Conservation (phyloP, 2,797 vertebrate genomes). For the Megalops cyprinoides region DNA sequence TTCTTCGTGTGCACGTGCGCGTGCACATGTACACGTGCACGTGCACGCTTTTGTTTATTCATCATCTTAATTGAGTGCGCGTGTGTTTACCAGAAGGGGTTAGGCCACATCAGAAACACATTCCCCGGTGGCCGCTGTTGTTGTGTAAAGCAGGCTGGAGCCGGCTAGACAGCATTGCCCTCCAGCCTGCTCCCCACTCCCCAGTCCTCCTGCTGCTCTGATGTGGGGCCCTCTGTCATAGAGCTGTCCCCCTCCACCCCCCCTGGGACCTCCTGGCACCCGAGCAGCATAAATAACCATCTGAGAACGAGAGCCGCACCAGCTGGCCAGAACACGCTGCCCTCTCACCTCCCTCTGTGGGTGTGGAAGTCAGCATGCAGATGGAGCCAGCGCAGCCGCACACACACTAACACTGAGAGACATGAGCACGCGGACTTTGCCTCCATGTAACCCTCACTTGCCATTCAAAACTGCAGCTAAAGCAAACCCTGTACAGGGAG, state of each 20-base stretch:
- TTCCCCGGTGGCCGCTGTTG: not conserved
- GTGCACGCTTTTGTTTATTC: not conserved
- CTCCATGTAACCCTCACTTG: too few species aligned
- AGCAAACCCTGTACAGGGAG: too few species aligned
- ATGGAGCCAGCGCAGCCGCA: not conserved
- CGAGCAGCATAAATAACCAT: not conserved
- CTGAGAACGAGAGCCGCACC: not conserved
- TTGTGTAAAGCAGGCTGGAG: not conserved
- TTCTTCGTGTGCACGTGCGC: not conserved
- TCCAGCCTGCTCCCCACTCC: not conserved
- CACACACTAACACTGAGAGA: too few species aligned
- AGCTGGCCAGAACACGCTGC: not conserved
- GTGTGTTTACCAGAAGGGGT: conserved; percentile 5
- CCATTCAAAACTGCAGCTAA: too few species aligned
- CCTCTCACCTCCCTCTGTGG: not conserved
- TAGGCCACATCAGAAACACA: not conserved
- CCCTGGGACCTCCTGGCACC: not conserved
- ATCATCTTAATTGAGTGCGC: not conserved
- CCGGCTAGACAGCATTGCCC: not conserved
- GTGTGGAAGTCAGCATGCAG: too few species aligned
- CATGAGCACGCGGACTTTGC: too few species aligned
- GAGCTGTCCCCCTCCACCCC: not conserved
- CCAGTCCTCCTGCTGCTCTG: not conserved
- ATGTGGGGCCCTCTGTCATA: not conserved
- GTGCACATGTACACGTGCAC: conserved; percentile 8